A percentile compares a stretch with the other conserved stretches of the same genome.
Conservation (phyloP, 1,140 invertebrate genomes). For the Lucilia cuprina region DNA sequence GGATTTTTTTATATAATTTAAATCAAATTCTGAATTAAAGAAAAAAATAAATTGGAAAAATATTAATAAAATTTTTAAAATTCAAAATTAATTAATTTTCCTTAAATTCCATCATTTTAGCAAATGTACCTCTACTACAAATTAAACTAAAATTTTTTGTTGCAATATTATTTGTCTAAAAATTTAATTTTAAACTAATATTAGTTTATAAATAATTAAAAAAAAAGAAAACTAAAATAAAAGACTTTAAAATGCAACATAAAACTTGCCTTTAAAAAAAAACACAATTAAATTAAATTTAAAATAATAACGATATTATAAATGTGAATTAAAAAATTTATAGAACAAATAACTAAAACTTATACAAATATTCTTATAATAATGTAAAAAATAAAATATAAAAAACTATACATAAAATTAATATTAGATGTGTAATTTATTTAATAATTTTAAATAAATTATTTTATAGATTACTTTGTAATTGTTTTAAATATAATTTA, state of each 20-base stretch:
- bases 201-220: not conserved
- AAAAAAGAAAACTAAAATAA: not conserved
- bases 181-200: not conserved
- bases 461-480: not conserved
- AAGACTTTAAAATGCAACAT: constrained; percentile 15
- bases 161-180: not conserved
- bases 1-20: too few relatives aligned
- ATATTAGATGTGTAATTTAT: not conserved
- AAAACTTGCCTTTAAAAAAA: not conserved
- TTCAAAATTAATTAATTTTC: too few relatives aligned
- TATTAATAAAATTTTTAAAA: too few relatives aligned
- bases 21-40: too few relatives aligned
- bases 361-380: not conserved
- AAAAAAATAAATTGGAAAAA: not conserved
- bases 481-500: not conserved
- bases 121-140: not conserved
- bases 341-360: not conserved
- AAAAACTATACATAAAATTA: not conserved
- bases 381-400: not conserved
- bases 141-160: not conserved
- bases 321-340: not conserved
- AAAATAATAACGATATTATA: not conserved
- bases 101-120: not conserved
- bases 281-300: not conserved
- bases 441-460: not conserved